These are phyloP conservation scores for Diplodus puntazzo DNA, from an alignment of 2,797 vertebrate species.

Conservation along the genomic window DNA sequence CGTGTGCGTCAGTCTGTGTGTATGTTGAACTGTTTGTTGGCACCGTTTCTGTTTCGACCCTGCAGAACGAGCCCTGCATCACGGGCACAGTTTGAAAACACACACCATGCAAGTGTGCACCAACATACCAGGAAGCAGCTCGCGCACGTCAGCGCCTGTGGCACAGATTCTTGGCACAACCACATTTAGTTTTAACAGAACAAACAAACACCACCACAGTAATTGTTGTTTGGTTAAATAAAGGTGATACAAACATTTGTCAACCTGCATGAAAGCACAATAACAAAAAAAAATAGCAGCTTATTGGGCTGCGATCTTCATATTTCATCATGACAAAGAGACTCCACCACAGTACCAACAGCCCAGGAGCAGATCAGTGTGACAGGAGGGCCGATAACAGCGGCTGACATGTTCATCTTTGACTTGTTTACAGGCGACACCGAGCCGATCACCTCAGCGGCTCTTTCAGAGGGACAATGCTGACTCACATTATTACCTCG, in stretches of 20 bases:
- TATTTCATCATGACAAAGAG: neutral
- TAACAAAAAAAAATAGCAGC: neutral
- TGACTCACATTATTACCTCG: conserved; percentile 15
- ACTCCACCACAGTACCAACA: neutral
- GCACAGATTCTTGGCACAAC: neutral
- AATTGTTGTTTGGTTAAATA: neutral
- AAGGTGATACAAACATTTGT: neutral
- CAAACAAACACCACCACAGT: neutral
- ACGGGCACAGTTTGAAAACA: conserved; percentile 15
- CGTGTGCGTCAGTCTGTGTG: neutral
- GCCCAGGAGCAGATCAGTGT: conserved; percentile 18
- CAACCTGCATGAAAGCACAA: neutral
- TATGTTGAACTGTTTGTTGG: neutral
- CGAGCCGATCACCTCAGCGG: conserved; percentile 21
- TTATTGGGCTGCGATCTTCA: neutral
- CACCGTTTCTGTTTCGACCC: neutral
- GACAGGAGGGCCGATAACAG: conserved; percentile 25
- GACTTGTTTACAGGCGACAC: conserved; percentile 45
- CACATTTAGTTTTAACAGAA: neutral
- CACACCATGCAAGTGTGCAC: conserved; percentile 15
- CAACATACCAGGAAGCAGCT: conserved; percentile 29
- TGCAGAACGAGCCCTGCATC: conserved; percentile 1
- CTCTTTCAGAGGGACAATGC: conserved; percentile 3
- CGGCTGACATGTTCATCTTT: conserved; percentile 30
- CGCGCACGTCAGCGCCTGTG: neutral